phyloP scores from a whole-genome alignment of 2,888 invertebrate species.

The Tenodera sinensis region DNA sequence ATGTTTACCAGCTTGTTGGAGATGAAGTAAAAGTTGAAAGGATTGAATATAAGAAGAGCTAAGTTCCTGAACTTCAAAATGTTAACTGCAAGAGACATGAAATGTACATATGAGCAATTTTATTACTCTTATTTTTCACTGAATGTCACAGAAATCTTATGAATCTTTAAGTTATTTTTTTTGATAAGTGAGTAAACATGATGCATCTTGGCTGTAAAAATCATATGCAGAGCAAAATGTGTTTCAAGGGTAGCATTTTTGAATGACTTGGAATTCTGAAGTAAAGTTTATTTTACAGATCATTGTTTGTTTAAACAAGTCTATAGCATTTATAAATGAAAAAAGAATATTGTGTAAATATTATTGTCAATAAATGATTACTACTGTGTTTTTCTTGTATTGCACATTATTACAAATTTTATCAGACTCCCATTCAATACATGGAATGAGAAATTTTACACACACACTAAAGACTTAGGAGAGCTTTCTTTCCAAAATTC shows the following conservation, averaged over 20 bases:
- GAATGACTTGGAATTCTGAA: background rate
- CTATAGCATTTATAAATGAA: background rate
- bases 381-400: background rate
- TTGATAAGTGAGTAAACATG: background rate
- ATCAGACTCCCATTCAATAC: too few species aligned
- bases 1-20: constrained; percentile 94
- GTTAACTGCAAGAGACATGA: background rate
- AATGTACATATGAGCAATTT: background rate
- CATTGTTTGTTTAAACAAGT: background rate
- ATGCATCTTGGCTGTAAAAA: background rate
- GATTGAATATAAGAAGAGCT: constrained; percentile 93
- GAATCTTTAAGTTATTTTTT: background rate
- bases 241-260: background rate
- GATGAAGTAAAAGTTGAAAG: constrained; percentile 99
- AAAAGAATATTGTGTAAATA: background rate
- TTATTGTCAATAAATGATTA: background rate
- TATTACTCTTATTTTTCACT: background rate
- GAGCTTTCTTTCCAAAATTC: too few species aligned
- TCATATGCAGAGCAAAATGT: background rate
- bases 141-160: background rate
- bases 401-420: too few species aligned
- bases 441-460: too few species aligned
- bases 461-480: too few species aligned
- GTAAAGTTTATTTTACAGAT: background rate
- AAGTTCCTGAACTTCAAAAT: constrained; percentile 39